phyloP scores from a whole-genome alignment of 2,113 vertebrate species.

The Ranitomeya imitator region DNA sequence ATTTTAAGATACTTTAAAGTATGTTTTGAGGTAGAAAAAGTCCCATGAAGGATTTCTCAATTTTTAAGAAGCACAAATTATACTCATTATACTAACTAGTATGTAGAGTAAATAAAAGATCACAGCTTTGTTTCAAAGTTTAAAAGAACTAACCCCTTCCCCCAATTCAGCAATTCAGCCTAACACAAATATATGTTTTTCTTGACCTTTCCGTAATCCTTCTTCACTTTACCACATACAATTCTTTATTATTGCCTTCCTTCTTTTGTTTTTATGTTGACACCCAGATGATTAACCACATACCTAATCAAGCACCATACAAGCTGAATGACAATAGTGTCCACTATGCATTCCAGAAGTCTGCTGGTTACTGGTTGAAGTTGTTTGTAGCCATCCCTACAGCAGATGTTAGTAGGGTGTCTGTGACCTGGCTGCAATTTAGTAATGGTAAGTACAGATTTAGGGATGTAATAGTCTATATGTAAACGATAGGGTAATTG shows the following conservation, averaged over 20 bases:
- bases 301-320: neutral
- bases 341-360: neutral
- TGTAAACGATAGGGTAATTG: neutral
- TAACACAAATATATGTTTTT: neutral
- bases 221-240: neutral
- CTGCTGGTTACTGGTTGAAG: neutral
- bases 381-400: neutral
- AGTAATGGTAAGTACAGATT: neutral
- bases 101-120: neutral
- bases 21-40: too few species aligned
- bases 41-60: too few species aligned
- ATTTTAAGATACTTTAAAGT: too few species aligned
- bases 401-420: neutral
- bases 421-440: neutral
- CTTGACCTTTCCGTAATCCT: neutral
- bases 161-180: slow-evolving; percentile 5
- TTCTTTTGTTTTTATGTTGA: slow-evolving; percentile 1
- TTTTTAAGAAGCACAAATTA: neutral
- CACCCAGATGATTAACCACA: neutral
- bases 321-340: neutral
- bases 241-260: neutral
- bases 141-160: neutral
- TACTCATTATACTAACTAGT: neutral
- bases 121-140: neutral
- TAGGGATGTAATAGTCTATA: too few species aligned